Base-by-base conservation (phyloP, 2,888 invertebrate species). In the Anorthoa munda region DNA sequence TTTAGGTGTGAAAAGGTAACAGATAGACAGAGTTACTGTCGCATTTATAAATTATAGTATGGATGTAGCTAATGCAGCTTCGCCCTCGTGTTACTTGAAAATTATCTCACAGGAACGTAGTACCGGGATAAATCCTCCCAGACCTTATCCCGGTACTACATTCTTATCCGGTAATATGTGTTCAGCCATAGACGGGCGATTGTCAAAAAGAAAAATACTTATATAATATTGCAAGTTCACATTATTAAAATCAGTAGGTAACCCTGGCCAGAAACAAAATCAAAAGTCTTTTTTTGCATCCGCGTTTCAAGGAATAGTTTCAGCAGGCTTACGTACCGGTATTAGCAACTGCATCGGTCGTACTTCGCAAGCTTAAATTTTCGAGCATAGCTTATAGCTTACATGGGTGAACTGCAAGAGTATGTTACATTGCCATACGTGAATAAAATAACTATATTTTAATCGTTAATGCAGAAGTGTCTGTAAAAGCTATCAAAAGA, bases 401-500 rank as follows among this genome's bases (percentile, higher is more conserved):
- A 26, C 13, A 50, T 18, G 39, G 12, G 13, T 21, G 17, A 39
- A 9, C 39, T 39, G 9, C 39, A 39, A 39, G 17, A 53, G 15
- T 39, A 48, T 71, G 18, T 50, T 74, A 59, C 7, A 75, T 18
- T 39, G 48, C 5, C 70, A 60, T 61, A 72, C 72, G 50, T 53
- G 39, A 45, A 80, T 59, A 64, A 53, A 80, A 77, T 74, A 11
- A 21, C 60, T 81, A 23, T 56, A 64, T 69, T 18, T 78, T 80
- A 80, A 88, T 81, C 63, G 81, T 69, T 76, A 82, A 68, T 55
- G 66, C 85, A 88, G 79, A 75, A 72, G 18, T 65, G 78, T 75
- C 89, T 89, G 90, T 79, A 7, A 87, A 85, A 83, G 59, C 72
- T 68, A 85, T 89, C 69, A 89, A 74, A 67, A 23, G 45, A 67